phyloP scores from a whole-genome alignment of 2,113 vertebrate species.

The Heliornis fulica region DNA sequence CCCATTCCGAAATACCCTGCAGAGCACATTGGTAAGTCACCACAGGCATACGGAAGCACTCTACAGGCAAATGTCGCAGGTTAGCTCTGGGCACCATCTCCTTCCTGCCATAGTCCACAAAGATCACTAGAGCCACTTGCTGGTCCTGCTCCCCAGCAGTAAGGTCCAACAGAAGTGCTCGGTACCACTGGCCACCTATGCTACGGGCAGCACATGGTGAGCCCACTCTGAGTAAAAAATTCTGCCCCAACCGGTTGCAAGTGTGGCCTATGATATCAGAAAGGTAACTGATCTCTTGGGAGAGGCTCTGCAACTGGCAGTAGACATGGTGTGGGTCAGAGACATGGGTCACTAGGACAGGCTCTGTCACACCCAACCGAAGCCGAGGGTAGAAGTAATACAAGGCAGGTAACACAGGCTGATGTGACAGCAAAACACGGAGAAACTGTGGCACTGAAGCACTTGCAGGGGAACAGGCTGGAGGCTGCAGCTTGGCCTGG shows the following conservation, averaged over 20 bases:
- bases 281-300: slow-evolving; percentile 82
- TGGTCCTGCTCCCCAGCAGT: slow-evolving; percentile 28
- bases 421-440: background rate
- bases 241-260: slow-evolving; percentile 52
- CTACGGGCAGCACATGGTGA: slow-evolving; percentile 85
- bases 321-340: slow-evolving; percentile 83
- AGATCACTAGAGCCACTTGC: slow-evolving; percentile 81
- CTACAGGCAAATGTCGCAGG: slow-evolving; percentile 75
- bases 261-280: slow-evolving; percentile 77
- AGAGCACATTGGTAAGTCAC: slow-evolving; percentile 89
- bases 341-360: slow-evolving; percentile 85
- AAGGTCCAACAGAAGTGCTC: slow-evolving; percentile 84
- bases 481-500: background rate
- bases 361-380: slow-evolving; percentile 79
- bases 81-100: slow-evolving; percentile 78
- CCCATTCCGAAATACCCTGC: slow-evolving; percentile 80
- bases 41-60: slow-evolving; percentile 90
- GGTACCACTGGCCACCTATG: slow-evolving; percentile 86
- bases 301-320: slow-evolving; percentile 88
- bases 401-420: slow-evolving; percentile 28
- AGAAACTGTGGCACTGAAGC: background rate
- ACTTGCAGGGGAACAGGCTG: accelerated
- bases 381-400: slow-evolving; percentile 86
- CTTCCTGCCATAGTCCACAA: slow-evolving; percentile 88
- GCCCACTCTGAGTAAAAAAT: slow-evolving; percentile 75